These are phyloP conservation scores for Procambarus virginalis DNA, from an alignment of 1,140 invertebrate genomes.

Conservation along the genomic window DNA sequence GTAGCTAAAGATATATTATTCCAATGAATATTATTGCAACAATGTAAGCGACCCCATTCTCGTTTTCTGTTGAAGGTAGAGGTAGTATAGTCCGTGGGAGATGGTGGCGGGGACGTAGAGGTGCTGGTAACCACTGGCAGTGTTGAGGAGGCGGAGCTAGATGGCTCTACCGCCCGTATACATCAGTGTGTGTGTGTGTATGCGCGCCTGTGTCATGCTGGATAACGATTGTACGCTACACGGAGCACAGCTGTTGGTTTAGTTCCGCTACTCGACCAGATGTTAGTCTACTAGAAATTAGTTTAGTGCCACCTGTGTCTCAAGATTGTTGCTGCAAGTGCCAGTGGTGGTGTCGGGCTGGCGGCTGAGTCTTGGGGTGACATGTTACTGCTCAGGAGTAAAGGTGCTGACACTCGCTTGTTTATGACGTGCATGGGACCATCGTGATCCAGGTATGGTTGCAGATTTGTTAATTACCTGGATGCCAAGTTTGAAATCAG, in stretches of 20 bases:
- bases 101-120: neutral
- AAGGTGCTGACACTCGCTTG: neutral
- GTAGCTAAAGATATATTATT: no score
- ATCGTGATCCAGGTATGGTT: no score
- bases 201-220: no score
- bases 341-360: neutral
- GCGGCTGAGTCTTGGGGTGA: no score
- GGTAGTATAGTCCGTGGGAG: neutral
- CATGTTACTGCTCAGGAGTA: neutral
- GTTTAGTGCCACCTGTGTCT: neutral
- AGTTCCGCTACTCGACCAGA: no score
- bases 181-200: no score
- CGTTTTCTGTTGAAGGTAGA: neutral
- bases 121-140: neutral
- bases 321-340: neutral
- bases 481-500: no score
- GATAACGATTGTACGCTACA: no score
- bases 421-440: neutral
- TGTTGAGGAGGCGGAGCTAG: neutral
- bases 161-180: neutral
- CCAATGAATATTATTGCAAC: no score
- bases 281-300: no score
- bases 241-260: no score
- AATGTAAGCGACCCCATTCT: neutral
- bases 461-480: no score